Conservation (phyloP, 2,888 invertebrate species). For the Drosophila leonis region DNA sequence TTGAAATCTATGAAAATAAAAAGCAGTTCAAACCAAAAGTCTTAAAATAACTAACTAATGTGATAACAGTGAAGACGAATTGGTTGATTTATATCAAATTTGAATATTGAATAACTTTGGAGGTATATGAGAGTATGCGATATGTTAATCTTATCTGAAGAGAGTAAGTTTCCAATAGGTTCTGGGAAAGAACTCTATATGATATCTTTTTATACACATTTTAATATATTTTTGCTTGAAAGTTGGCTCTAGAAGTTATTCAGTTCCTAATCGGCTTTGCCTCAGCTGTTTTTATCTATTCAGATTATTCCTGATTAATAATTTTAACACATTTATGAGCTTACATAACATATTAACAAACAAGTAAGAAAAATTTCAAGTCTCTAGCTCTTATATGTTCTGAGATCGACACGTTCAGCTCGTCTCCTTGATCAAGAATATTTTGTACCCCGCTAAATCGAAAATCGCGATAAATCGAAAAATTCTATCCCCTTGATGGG, state of each 20-base stretch:
- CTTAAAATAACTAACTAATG: neutral
- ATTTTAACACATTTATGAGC: neutral
- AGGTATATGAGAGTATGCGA: neutral
- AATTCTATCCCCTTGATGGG: too few species aligned
- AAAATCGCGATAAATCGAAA: too few species aligned
- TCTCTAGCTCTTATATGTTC: too few species aligned
- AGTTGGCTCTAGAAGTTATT: neutral
- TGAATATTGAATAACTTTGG: neutral
- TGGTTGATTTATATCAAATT: neutral
- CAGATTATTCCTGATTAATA: neutral
- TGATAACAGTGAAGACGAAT: neutral
- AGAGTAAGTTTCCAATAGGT: neutral
- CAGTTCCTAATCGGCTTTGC: neutral
- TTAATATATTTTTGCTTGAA: neutral
- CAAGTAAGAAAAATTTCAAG: too few species aligned
- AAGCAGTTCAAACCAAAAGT: constrained; percentile 13
- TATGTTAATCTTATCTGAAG: neutral
- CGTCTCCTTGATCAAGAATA: too few species aligned
- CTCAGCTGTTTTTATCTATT: neutral
- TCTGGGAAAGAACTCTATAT: neutral
- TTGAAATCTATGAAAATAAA: constrained; percentile 38
- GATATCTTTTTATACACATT: neutral
- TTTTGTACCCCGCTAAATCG: too few species aligned
- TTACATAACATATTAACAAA: neutral
- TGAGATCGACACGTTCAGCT: too few species aligned